Base-by-base conservation (phyloP, 2,888 invertebrate genomes). In the Drosophila longiperda region DNA sequence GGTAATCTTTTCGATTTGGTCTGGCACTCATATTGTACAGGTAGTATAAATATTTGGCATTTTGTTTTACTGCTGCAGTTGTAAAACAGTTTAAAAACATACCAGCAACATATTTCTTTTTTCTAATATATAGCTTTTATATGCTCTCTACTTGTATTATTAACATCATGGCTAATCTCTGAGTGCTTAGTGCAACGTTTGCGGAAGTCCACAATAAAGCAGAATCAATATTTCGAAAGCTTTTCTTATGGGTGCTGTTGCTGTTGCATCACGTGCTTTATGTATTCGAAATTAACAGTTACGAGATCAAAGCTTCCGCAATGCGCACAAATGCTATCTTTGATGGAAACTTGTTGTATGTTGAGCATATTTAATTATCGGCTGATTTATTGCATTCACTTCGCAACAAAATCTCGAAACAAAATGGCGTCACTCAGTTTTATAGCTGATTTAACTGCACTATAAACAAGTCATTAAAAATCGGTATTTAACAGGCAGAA, bases 171-270 rank as follows among this genome's bases (percentile, higher is more conserved):
- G 8, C 1, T 45, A 45, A 23, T 23, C 15, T 23, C 23, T 40
- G n/a, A 40, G n/a, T 9, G 40, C 40, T 1, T 1, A 62, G 60
- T 49, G 32, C 23, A 63, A 45, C 60, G 32, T 53, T 45, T 48
- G 32, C 48, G 54, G 32, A 65, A 23, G 20, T 49, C 38, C n/a
- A 0, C 12, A 29, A n/a, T 54, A 53, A 65, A 50, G 33, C 15
- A n/a, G n/a, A 66, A 50, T 42, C 9, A 36, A 4, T 11, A 29
- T 52, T 54, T 12, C 7, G 5, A 49, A 26, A 67, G 40, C 66
- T 57, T 42, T 55, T 11, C 15, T 45, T 45, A 23, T 3, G 15
- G 26, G 8, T 4, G 45, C 45, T 23, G 15, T 45, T 45, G 15
- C 23, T 23, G 15, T 45, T 45, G 15, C 23, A 15, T 45, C 45